Evolutionary conservation across 1,140 invertebrate genomes (phyloP), one percentile per base, ranked within the genome.

Genomic region (Lepidostoma basale): DNA sequence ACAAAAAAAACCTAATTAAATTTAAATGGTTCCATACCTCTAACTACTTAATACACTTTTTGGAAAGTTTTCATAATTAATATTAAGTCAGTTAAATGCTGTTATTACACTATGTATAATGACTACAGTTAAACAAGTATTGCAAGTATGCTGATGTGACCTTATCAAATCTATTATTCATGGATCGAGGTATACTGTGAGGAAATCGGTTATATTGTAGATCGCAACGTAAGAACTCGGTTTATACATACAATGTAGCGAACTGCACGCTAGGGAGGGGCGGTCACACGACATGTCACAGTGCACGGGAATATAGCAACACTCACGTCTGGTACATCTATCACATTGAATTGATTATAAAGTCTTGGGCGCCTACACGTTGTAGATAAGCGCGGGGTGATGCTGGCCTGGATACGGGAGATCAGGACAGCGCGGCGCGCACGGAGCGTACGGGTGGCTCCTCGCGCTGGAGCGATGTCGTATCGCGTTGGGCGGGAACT

Each of bases 361-460:
- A 54, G 49, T 54, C 30, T 59, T 59, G 12, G 6, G 8, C 20
- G 33, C 30, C 25, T 66, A 66, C 18, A 66, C 64, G 39, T 66
- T 66, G 52, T 58, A 66, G 23, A 66, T 66, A 9, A 66, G 40
- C 22, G 64, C 58, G 4, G 64, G 64, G 18, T 66, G 64, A 28
- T 66, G 64, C 23, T 66, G 64, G 9, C 28, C 5, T 1, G 52
- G 8, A 22, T 56, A 56, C 1, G 62, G 62, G 0, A 66, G 39
- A 14, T 56, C 49, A 3, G 64, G 64, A 44, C 64, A 66, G 2
- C 64, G 23, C 1, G 64, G 52, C 4, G 64, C 52, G 20, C 52
- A 66, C 1, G 64, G 33, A 2, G 52, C 47, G 36, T 66, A 66
- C 9, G 63, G 64, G 40, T 66, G 64, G 18, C 25, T 66, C 39